A percentile compares a stretch with the other conserved stretches of the same genome.
phyloP scores from a whole-genome alignment of 2,888 invertebrate species.

The Eumerus sabulonum region DNA sequence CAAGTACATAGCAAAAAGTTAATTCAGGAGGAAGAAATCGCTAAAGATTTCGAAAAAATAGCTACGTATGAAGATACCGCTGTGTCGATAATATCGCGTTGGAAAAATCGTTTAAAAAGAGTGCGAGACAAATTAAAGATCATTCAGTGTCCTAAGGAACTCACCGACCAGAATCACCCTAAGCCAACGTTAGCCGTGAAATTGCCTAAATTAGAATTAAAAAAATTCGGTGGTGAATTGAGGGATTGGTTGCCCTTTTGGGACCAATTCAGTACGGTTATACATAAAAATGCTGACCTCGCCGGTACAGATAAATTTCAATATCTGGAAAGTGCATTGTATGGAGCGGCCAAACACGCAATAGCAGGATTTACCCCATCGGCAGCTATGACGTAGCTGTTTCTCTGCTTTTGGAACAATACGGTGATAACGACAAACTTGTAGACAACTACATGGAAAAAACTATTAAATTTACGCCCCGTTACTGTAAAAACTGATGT shows the following conservation, averaged over 20 bases:
- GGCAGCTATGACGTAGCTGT: slow-evolving; percentile 11
- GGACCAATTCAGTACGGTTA: neutral
- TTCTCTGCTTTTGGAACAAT: slow-evolving; percentile 13
- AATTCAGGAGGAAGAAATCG: too few species aligned
- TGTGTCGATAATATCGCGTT: neutral
- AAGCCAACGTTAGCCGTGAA: too few species aligned
- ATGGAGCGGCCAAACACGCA: neutral
- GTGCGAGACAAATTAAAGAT: slow-evolving; percentile 10
- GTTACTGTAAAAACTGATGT: slow-evolving; percentile 8
- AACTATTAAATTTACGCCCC: slow-evolving; percentile 11
- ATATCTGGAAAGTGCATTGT: neutral
- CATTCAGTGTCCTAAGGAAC: neutral
- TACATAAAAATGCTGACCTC: neutral
- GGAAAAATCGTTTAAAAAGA: slow-evolving; percentile 2
- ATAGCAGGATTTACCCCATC: neutral
- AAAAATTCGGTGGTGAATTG: neutral
- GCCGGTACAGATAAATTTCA: neutral
- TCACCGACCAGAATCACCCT: too few species aligned
- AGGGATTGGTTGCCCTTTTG: slow-evolving; percentile 5
- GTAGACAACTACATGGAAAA: slow-evolving; percentile 28
- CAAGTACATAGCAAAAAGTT: too few species aligned
- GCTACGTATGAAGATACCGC: slow-evolving; percentile 11
- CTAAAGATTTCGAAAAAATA: slow-evolving; percentile 1
- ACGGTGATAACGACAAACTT: slow-evolving; percentile 18
- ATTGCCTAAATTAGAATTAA: too few species aligned